Base-by-base conservation (phyloP, 1,140 invertebrate genomes). In the Diorhabda carinulata region DNA sequence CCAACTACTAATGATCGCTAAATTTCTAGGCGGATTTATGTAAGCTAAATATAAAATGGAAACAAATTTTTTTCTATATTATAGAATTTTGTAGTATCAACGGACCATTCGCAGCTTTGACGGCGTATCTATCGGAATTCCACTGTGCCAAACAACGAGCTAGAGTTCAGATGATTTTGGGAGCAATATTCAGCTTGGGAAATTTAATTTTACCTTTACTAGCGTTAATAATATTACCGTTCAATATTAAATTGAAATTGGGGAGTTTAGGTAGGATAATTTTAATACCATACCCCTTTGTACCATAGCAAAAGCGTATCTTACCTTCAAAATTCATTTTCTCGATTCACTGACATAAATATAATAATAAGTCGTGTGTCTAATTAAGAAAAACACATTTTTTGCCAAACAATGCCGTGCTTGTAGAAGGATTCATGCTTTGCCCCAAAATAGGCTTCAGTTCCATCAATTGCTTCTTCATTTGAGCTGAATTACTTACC, bases 61-160 rank as follows among this genome's bases (percentile, higher is more conserved):
- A 52, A 52, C n/a, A 52, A 2, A 52, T 8, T 52, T 52, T 3
- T 52, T 8, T 3, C 47, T n/a, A 8, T 52, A 6, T 52, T 4
- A 8, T 52, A 8, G 2, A 52, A 52, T 8, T 70, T 79, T 81
- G 57, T 76, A 92, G 90, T 64, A 87, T 90, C 73, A 90, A 89
- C 78, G 90, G 90, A 0, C 90, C 90, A 2, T 90, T 88, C 75
- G 89, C 90, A 0, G 86, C 90, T 1, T 81, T 90, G n/a, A 85
- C 90, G 74, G 85, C 89, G 0, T 91, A 91, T 74, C 72, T 89
- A 52, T 87, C 89, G 0, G 90, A 92, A 81, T 84, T 91, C 44
- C 88, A 90, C 78, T 83, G 84, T 2, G 84, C 85, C 0, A 85
- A 86, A 71, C 81, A 86, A 69, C 83, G 91, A 41, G 84, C 89